A percentile compares a stretch with the other conserved stretches of the same genome.
These are phyloP conservation scores for Hydrophis major DNA, from an alignment of 2,797 vertebrate species.

Conservation along the genomic window DNA sequence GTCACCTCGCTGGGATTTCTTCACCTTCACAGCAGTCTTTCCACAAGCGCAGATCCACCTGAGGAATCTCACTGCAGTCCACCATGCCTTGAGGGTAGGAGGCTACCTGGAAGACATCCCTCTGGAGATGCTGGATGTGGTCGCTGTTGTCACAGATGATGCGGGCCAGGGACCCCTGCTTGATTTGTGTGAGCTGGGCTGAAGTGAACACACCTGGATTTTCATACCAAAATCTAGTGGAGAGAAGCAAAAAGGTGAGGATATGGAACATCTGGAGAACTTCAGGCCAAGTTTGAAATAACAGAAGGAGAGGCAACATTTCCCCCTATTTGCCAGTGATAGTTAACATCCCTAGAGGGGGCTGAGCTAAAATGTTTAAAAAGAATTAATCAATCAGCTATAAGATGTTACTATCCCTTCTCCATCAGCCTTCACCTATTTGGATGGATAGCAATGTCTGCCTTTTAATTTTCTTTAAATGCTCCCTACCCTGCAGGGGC, in stretches of 20 bases:
- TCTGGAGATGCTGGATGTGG: constrained; percentile 67
- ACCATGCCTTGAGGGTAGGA: constrained; percentile 65
- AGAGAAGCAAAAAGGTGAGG: background rate
- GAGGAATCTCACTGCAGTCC: constrained; percentile 58
- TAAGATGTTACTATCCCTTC: no score
- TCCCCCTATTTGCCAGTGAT: no score
- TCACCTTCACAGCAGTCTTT: constrained; percentile 73
- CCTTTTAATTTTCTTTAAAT: no score
- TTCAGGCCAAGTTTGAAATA: no score
- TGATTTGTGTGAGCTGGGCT: constrained; percentile 65
- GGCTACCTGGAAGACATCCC: constrained; percentile 65
- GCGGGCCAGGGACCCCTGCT: constrained; percentile 65
- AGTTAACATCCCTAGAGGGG: no score
- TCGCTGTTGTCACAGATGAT: constrained; percentile 73
- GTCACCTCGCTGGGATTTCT: background rate
- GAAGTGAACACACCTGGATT: constrained; percentile 66
- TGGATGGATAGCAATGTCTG: no score
- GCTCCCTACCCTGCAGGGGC: no score
- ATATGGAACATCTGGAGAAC: background rate
- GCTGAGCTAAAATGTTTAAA: no score
- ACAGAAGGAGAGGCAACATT: no score
- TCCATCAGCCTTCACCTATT: no score
- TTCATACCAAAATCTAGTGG: constrained; percentile 70
- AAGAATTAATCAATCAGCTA: no score
- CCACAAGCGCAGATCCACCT: constrained; percentile 66